Conservation (phyloP, 2,888 invertebrate genomes). For the Temnothorax rugatulus region DNA sequence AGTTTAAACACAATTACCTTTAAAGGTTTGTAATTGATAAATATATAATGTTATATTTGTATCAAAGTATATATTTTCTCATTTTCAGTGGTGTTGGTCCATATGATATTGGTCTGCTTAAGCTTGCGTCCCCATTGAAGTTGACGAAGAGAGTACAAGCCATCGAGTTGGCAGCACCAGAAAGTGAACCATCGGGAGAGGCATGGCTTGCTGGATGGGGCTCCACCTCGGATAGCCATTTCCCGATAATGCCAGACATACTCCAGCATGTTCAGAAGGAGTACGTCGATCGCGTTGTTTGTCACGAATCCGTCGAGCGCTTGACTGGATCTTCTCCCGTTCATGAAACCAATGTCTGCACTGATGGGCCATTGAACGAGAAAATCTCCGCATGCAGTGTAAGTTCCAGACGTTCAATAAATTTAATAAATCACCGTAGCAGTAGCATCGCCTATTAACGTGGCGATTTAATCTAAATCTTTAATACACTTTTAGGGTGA, state of each 20-base stretch:
- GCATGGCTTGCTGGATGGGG: constrained; percentile 87
- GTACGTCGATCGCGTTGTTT: constrained; percentile 75
- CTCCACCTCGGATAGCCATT: constrained; percentile 77
- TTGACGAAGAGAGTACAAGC: constrained; percentile 80
- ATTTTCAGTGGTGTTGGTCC: constrained; percentile 77
- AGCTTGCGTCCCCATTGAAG: constrained; percentile 76
- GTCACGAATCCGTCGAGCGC: constrained; percentile 72
- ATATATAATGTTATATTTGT: not conserved
- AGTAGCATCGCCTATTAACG: not conserved
- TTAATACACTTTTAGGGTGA: too few relatives aligned
- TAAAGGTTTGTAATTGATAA: not conserved
- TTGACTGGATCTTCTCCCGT: constrained; percentile 75
- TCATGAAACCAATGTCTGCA: constrained; percentile 77
- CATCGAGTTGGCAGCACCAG: constrained; percentile 82
- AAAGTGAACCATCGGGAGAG: constrained; percentile 77
- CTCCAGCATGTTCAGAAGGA: constrained; percentile 81
- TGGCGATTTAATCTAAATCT: not conserved
- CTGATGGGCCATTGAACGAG: constrained; percentile 72
- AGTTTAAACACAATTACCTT: not conserved
- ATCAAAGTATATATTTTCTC: not conserved
- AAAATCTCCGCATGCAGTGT: constrained; percentile 77
- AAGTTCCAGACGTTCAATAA: constrained; percentile 29
- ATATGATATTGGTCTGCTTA: constrained; percentile 79
- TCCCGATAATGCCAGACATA: constrained; percentile 74
- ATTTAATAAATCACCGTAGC: not conserved